A percentile compares a stretch with the other conserved stretches of the same genome.
phyloP scores from a whole-genome alignment of 1,140 invertebrate genomes.

The Drosophila eugracilis region DNA sequence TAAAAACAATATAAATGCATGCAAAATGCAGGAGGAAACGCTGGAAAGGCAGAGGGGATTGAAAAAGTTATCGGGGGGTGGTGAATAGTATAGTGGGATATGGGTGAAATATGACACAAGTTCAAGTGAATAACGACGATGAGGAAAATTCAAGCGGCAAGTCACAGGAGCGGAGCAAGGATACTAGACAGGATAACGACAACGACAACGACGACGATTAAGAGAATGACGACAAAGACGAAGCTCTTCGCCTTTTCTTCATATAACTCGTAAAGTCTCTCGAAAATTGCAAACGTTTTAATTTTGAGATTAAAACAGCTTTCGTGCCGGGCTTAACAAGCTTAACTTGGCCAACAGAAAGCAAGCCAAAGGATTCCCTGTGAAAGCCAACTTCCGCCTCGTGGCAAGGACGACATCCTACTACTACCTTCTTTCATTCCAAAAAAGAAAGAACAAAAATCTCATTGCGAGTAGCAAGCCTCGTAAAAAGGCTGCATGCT shows the following conservation, averaged over 20 bases:
- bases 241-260: slow-evolving; percentile 43
- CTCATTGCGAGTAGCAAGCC: slow-evolving; percentile 6
- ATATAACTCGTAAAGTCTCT: slow-evolving; percentile 77
- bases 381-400: slow-evolving; percentile 56
- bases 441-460: no score
- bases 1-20: slow-evolving; percentile 75
- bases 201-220: slow-evolving; percentile 30
- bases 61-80: slow-evolving; percentile 1
- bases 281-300: slow-evolving; percentile 83
- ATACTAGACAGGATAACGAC: slow-evolving; percentile 20
- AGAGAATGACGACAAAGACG: slow-evolving; percentile 34
- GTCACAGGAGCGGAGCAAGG: slow-evolving; percentile 11
- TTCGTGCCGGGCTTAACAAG: slow-evolving; percentile 82
- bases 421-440: no score
- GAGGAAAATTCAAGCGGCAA: slow-evolving; percentile 39
- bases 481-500: slow-evolving; percentile 66
- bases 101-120: slow-evolving; percentile 72
- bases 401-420: slow-evolving; percentile 40
- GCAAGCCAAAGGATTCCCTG: slow-evolving; percentile 25
- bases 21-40: slow-evolving; percentile 41
- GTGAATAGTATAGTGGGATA: slow-evolving; percentile 15
- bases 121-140: slow-evolving; percentile 77
- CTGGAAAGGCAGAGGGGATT: no score
- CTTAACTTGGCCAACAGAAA: slow-evolving; percentile 73
- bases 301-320: slow-evolving; percentile 83